Conservation (phyloP, 30 jellyfish, hydroid and myxozoan species). For the Mastigias papua region DNA sequence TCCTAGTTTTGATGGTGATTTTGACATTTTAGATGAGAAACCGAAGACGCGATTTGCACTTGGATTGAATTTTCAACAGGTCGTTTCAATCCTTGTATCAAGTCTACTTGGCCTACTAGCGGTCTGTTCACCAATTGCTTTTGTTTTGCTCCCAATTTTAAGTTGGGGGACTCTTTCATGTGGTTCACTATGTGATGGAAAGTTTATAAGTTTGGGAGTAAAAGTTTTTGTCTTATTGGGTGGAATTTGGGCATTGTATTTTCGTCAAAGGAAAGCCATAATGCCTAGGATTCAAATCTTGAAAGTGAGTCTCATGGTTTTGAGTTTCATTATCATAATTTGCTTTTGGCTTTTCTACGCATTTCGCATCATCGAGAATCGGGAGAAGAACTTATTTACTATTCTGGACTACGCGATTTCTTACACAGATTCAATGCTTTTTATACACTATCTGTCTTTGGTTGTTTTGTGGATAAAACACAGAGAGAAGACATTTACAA, state of each 20-base stretch:
- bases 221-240: conserved; percentile 82
- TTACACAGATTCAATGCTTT: conserved; percentile 87
- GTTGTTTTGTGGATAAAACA: conserved; percentile 93
- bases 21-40: conserved; percentile 84
- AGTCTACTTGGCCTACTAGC: conserved; percentile 84
- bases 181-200: conserved; percentile 83
- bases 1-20: conserved; percentile 90
- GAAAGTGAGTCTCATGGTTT: conserved; percentile 85
- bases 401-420: conserved; percentile 84
- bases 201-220: conserved; percentile 88
- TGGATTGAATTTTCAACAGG: conserved; percentile 85
- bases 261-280: conserved; percentile 85
- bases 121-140: conserved; percentile 91
- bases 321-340: conserved; percentile 63
- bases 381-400: conserved; percentile 22
- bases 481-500: conserved; percentile 77
- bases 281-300: conserved; percentile 84
- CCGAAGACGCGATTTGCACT: conserved; percentile 80
- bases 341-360: conserved; percentile 95
- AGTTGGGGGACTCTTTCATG: conserved; percentile 70
- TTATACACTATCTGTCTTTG: conserved; percentile 89
- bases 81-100: conserved; percentile 74
- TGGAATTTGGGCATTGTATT: conserved; percentile 97
- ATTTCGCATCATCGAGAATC: conserved; percentile 77
- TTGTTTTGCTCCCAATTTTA: conserved; percentile 79